Conservation (phyloP, 2,888 invertebrate genomes). For the Chouioia cunea region DNA sequence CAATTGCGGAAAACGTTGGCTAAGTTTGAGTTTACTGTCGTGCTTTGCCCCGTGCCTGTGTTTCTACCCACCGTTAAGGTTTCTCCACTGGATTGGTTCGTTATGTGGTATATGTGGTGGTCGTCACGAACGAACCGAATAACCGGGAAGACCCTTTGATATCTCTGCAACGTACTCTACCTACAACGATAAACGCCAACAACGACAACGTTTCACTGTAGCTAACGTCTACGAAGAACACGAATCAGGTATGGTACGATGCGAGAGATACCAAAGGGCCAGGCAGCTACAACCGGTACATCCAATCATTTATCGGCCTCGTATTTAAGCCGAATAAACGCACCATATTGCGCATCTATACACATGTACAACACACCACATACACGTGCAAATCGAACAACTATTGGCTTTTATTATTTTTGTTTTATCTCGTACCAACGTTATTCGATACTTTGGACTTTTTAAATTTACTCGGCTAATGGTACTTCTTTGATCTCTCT, state of each 20-base stretch:
- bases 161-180: constrained; percentile 64
- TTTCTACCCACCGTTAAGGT: constrained; percentile 90
- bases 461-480: too few species aligned
- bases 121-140: constrained; percentile 73
- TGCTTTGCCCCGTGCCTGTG: constrained; percentile 93
- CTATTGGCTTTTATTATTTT: constrained; percentile 7
- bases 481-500: too few species aligned
- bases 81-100: constrained; percentile 86
- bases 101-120: constrained; percentile 88
- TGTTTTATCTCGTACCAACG: too few species aligned
- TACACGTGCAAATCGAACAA: not conserved
- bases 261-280: constrained; percentile 68
- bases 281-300: constrained; percentile 65
- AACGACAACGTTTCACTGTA: constrained; percentile 53
- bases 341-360: not conserved
- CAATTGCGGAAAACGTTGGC: constrained; percentile 84
- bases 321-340: constrained; percentile 53
- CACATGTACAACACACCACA: constrained; percentile 12
- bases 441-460: too few species aligned
- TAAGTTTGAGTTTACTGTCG: constrained; percentile 86
- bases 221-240: constrained; percentile 66
- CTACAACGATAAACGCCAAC: constrained; percentile 48
- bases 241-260: constrained; percentile 63
- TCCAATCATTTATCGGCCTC: constrained; percentile 65
- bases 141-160: constrained; percentile 67